These are phyloP conservation scores for Platysternon megacephalum DNA, from an alignment of 2,113 vertebrate species.

Conservation along the genomic window DNA sequence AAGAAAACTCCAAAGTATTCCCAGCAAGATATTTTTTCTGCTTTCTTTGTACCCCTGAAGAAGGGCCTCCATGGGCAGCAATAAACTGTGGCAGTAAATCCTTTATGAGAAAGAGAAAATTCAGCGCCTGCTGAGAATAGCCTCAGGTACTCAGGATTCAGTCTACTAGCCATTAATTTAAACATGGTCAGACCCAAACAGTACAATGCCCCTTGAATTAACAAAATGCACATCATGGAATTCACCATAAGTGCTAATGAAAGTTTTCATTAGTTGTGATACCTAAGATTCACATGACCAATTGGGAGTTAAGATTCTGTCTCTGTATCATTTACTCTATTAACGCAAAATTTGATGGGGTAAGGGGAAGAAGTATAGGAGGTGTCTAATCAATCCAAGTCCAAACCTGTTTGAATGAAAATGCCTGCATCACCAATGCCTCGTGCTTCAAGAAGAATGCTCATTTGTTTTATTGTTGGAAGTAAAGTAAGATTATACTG, in stretches of 20 bases:
- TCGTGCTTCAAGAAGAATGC: background rate
- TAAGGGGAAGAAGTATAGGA: background rate
- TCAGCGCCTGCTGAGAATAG: background rate
- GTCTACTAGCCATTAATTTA: slow-evolving; percentile 3
- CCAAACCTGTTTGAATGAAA: background rate
- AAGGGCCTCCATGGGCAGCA: background rate
- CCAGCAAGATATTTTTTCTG: background rate
- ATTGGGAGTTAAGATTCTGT: background rate
- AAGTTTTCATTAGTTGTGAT: background rate
- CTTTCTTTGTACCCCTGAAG: background rate
- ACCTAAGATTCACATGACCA: background rate
- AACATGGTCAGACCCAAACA: slow-evolving; percentile 1
- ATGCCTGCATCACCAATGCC: background rate
- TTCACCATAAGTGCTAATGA: background rate
- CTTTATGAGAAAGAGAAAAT: background rate
- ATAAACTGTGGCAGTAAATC: background rate
- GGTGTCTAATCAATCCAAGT: background rate
- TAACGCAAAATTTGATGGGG: background rate
- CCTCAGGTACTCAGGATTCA: background rate
- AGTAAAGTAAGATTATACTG: background rate
- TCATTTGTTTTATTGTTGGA: background rate
- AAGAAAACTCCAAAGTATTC: background rate
- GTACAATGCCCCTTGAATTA: background rate
- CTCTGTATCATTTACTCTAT: background rate
- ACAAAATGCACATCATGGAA: background rate